Base-by-base conservation (phyloP, 1,140 invertebrate genomes). In the Bradysia coprophila region DNA sequence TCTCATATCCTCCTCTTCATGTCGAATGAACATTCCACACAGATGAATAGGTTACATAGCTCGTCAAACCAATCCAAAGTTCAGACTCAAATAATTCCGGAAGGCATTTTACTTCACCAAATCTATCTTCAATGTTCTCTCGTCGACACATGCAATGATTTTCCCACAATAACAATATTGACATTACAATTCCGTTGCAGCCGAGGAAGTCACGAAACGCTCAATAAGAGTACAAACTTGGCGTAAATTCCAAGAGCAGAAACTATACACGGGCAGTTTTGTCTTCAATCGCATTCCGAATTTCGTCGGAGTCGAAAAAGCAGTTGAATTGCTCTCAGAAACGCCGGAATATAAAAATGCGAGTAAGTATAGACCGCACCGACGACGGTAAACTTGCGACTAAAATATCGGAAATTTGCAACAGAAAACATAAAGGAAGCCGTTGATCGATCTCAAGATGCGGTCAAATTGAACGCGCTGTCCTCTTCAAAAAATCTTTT, bases 401-500 rank as follows among this genome's bases (percentile, higher is more conserved):
- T n/a, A n/a, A n/a, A n/a, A n/a, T n/a, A n/a, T n/a, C n/a, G n/a
- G n/a, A n/a, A n/a, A n/a, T n/a, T n/a, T n/a, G n/a, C n/a, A n/a
- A n/a, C 44, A 63, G 55, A 54, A 49, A 50, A 54, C 52, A 64
- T 76, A 36, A 76, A 75, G 58, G 68, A 76, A 16, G 75, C 72
- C 59, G 71, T 73, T 19, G 75, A 78, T 51, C 75, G 75, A 47
- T 69, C 73, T 21, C 73, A 76, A 50, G 66, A 77, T 49, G 59
- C 68, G 39, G 67, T 72, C 22, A 73, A 80, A 51, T 71, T 78
- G 45, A 54, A 73, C 41, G 73, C 73, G 39, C 54, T 85, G 36
- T 67, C 78, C 57, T 73, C 76, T 43, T 62, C 75, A 18, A 89
- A 88, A 60, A 75, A 71, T 13, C 63, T 88, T 38, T 72, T 83